Base-by-base conservation (phyloP, 1,140 invertebrate genomes). In the Oryctes rhinoceros region DNA sequence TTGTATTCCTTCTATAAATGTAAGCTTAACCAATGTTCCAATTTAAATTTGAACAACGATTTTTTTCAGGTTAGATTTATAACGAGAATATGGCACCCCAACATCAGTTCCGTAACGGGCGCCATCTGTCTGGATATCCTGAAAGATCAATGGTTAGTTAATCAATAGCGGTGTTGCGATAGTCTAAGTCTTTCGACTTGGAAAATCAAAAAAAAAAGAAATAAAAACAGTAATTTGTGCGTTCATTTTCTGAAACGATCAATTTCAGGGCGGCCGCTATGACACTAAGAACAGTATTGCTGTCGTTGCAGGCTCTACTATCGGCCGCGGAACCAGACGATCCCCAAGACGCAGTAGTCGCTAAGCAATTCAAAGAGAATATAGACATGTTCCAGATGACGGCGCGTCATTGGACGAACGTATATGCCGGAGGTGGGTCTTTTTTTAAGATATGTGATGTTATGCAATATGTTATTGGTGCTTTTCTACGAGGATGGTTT, bases 81-180 rank as follows among this genome's bases (percentile, higher is more conserved):
- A 82, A 99, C 98, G 80, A 97, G 96, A 91, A 98, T 99, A 87
- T 99, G 98, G 99, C 98, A 99, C 91, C 99, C 98, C 75, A 99
- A 99, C 90, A 98, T 99, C 84, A 99, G 97, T 78, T 99, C 97
- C 24, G 98, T 98, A 5, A 99, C 98, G 39, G 98, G 99, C 79
- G 97, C 97, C 53, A 99, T 99, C 86, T 99, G 99, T 89, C 90
- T 99, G 87, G 99, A 99, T 89, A 99, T 99, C 86, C 90, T 99
- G 18, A 99, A 99, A 91, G 98, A 99, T 88, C 98, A 99, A 89
- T 99, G 20, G 53, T 62, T 18, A 62, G 20, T 62, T 20, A n/a
- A 13, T 62, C 13, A 62, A 15, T 44, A 10, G 39, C 39, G 39
- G 39, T 4, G 39, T 48, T 77, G 71, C 11, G 15, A 62, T 20